phyloP scores from a whole-genome alignment of 2,888 invertebrate genomes.

The Tanypteryx hageni region DNA sequence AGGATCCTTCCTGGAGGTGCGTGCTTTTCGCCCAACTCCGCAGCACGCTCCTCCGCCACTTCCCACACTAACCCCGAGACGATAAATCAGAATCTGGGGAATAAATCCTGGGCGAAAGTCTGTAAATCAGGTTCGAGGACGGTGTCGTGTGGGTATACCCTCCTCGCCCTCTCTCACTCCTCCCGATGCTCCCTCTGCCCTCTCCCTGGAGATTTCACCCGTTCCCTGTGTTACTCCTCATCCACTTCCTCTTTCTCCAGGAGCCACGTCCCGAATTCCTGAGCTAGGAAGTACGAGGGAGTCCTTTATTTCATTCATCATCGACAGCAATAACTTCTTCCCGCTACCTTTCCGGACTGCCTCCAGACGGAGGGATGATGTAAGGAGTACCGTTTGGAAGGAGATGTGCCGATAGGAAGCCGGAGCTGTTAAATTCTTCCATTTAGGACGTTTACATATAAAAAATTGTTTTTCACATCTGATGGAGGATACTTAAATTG shows the following conservation, averaged over 20 bases:
- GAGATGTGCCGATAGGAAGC: too few relatives aligned
- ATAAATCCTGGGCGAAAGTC: constrained; percentile 55
- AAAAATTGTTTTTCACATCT: too few relatives aligned
- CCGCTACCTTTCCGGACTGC: background rate
- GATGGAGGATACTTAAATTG: too few relatives aligned
- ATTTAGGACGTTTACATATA: too few relatives aligned
- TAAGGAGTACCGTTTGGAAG: background rate
- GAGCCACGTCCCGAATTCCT: background rate
- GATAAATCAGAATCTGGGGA: constrained; percentile 63
- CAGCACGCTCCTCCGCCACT: background rate
- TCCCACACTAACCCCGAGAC: constrained; percentile 30
- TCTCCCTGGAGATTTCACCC: constrained; percentile 1
- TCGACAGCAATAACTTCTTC: background rate
- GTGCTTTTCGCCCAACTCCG: background rate
- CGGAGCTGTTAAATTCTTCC: too few relatives aligned
- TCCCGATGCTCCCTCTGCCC: background rate
- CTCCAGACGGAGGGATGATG: background rate
- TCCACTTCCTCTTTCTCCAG: background rate
- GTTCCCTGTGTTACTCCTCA: background rate
- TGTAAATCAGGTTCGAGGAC: constrained; percentile 58
- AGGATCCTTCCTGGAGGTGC: background rate
- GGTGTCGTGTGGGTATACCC: background rate
- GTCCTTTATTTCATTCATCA: constrained; percentile 20
- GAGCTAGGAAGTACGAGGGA: background rate
- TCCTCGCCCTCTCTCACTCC: background rate